Evolutionary conservation across 2,888 invertebrate genomes (phyloP), one percentile per base, ranked within the genome.

Genomic region (Platynereis dumerilii): DNA sequence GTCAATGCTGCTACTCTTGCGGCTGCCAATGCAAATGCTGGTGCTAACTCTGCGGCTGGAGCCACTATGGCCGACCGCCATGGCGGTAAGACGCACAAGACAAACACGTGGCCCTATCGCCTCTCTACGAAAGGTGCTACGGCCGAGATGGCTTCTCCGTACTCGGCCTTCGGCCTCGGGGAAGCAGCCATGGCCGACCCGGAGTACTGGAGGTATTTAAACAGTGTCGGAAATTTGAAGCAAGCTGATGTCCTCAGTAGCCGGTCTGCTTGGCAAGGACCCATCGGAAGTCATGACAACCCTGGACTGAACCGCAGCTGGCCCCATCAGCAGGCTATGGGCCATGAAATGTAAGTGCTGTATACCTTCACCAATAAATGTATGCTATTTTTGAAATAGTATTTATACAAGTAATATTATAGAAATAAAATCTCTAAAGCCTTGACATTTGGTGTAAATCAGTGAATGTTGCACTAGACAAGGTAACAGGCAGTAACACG

Each of bases 81-180:
- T 7, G 34, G 34, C 5, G 34, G 34, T 12, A 34, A 48, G 22
- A 42, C 55, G 2, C 59, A 59, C 29, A 65, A 60, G 60, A 65
- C 65, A 7, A 65, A 65, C 61, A 65, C 65, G 26, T 65, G 65
- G 65, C 65, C 65, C 1, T 62, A 56, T 45, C 54, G 61, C 2
- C 54, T 54, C 1, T 39, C 22, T 22, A 22, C 34, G 12, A 42
- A 48, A n/a, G 15, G 53, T 15, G 42, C 58, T 39, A 44, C 44
- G 2, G 48, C 48, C 5, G 58, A 58, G 7, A 17, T 58, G 7
- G 24, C 42, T 26, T 15, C 45, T 7, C 34, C 34, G n/a, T 28
- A 55, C 26, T 26, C 27, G 34, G 34, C 58, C 3, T 39, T 17
- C 34, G 26, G 56, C 27, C 55, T 52, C 34, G 54, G 54, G n/a